These are phyloP conservation scores for Cuniculus paca DNA, from an alignment of 2,797 vertebrate genomes.

Conservation along the genomic window DNA sequence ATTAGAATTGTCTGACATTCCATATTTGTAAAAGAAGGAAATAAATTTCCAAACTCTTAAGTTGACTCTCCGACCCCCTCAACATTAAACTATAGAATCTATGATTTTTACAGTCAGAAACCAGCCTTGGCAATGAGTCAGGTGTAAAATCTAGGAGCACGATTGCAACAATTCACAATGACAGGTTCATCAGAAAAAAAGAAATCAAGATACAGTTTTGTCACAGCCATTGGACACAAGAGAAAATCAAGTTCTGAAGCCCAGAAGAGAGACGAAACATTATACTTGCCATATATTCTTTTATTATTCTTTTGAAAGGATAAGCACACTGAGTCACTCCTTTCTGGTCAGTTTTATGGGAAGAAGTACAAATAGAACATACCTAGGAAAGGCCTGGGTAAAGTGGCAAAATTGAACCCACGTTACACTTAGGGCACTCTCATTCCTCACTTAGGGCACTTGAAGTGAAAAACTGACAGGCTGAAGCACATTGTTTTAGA, in stretches of 20 bases:
- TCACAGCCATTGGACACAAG: constrained; percentile 32
- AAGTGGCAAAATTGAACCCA: constrained; percentile 76
- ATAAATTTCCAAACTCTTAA: background rate
- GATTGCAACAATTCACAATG: constrained; percentile 49
- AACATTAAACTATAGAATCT: background rate
- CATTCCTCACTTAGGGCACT: constrained; percentile 62
- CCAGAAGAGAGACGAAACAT: constrained; percentile 62
- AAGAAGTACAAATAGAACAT: constrained; percentile 56
- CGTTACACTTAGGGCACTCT: constrained; percentile 65
- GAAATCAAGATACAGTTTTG: constrained; percentile 53
- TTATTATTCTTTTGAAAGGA: constrained; percentile 43
- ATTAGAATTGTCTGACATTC: background rate
- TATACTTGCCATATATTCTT: constrained; percentile 24
- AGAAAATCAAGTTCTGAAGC: constrained; percentile 54
- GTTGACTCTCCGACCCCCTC: background rate
- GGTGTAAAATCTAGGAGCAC: constrained; percentile 30
- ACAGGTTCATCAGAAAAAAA: constrained; percentile 53
- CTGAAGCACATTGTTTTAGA: constrained; percentile 52
- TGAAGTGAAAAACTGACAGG: constrained; percentile 59
- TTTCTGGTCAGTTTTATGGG: constrained; percentile 60
- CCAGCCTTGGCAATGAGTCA: constrained; percentile 33
- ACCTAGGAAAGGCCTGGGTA: constrained; percentile 44
- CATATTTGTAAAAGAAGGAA: background rate
- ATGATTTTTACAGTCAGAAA: constrained; percentile 59
- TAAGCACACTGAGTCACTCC: constrained; percentile 1